A percentile compares a stretch with the other conserved stretches of the same genome.
phyloP scores from a whole-genome alignment of 2,113 vertebrate species.

The Sceloporus tristichus region DNA sequence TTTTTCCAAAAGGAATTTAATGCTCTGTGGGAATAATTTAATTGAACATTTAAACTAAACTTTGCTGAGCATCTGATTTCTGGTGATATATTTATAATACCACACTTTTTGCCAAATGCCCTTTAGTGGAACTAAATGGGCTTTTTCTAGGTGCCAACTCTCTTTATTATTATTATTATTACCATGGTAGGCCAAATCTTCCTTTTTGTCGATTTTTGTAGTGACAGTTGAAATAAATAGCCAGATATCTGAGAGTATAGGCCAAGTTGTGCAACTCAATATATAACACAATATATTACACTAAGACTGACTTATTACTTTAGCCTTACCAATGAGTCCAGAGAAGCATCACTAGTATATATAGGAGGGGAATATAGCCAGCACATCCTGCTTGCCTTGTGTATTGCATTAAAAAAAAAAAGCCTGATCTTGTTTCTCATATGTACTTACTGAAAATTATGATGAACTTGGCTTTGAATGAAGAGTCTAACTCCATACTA shows the following conservation, averaged over 20 bases:
- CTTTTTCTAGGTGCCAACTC: not conserved
- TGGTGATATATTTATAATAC: conserved; percentile 27
- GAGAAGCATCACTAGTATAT: not conserved
- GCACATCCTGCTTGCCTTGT: not conserved
- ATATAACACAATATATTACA: conserved; percentile 26
- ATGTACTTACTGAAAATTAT: not conserved
- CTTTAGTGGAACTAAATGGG: conserved; percentile 39
- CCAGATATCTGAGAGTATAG: conserved; percentile 35
- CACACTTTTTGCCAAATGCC: conserved; percentile 14
- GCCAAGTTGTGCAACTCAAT: conserved; percentile 11
- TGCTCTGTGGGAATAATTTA: conserved; percentile 30
- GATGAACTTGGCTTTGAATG: not conserved
- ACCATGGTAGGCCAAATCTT: conserved; percentile 36
- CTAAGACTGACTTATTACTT: not conserved
- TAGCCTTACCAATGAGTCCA: not conserved
- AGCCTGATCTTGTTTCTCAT: not conserved
- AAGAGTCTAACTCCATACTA: not conserved
- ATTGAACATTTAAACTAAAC: conserved; percentile 8
- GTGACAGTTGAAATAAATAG: conserved; percentile 20
- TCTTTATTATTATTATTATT: conserved; percentile 34
- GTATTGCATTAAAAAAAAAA: not conserved
- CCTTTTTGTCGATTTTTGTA: conserved; percentile 33
- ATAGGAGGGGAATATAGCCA: not conserved
- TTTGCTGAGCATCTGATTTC: conserved; percentile 26
- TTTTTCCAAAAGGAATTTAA: conserved; percentile 42